Conservation (phyloP, 2,888 invertebrate species). For the Phyllotreta cruciferae region DNA sequence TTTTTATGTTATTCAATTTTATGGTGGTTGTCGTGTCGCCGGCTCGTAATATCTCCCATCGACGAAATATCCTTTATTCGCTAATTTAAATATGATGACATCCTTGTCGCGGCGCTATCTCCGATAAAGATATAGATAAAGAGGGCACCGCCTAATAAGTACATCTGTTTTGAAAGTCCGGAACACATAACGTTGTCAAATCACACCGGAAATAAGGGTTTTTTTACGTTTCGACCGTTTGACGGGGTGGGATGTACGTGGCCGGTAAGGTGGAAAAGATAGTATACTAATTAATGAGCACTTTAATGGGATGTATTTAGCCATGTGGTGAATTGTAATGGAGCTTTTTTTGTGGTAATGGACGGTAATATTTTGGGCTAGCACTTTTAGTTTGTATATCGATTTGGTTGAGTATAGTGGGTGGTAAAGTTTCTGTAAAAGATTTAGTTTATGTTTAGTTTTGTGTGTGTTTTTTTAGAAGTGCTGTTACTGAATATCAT, state of each 20-base stretch:
- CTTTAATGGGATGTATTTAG: constrained; percentile 7
- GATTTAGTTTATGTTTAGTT: not conserved
- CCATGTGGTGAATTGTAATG: constrained; percentile 24
- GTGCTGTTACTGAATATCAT: no score
- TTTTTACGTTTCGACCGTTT: constrained; percentile 38
- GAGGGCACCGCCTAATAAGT: constrained; percentile 48
- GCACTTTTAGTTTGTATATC: constrained; percentile 9
- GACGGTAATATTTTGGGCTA: constrained; percentile 4
- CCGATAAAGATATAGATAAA: constrained; percentile 49
- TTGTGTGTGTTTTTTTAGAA: no score
- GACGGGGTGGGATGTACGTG: constrained; percentile 30
- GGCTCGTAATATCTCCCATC: constrained; percentile 34
- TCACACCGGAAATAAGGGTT: constrained; percentile 47
- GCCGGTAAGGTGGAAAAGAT: constrained; percentile 27
- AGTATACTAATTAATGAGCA: constrained; percentile 29
- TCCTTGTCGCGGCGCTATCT: constrained; percentile 47
- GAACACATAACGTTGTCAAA: constrained; percentile 48
- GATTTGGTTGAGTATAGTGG: not conserved
- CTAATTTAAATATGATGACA: constrained; percentile 55
- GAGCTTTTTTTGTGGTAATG: not conserved
- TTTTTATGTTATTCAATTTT: no score
- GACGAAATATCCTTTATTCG: constrained; percentile 45
- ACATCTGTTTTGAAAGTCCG: constrained; percentile 50
- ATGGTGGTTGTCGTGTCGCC: not conserved
- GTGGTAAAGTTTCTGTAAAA: not conserved